Evolutionary conservation across 2,113 vertebrate species (phyloP).

Genomic region (Proterorhinus semilunaris): DNA sequence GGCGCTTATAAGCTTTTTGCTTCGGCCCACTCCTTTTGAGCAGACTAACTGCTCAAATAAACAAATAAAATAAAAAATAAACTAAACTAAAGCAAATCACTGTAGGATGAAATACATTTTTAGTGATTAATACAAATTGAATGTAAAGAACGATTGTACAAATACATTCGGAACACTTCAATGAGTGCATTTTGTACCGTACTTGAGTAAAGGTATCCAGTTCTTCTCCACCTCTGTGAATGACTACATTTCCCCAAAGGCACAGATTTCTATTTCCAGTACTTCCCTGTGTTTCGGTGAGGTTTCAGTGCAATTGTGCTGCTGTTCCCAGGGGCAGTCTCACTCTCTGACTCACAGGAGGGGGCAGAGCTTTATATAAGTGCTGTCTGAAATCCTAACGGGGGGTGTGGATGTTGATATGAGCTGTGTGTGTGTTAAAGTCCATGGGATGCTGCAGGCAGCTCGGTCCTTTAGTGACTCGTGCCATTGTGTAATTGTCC

Average conservation of each 20-base stretch:
- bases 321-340: conserved; percentile 34
- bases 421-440: not conserved
- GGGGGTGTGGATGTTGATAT: conserved; percentile 5
- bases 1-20: too few species aligned
- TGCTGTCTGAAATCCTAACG: conserved; percentile 13
- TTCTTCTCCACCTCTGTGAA: not conserved
- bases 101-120: not conserved
- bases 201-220: not conserved
- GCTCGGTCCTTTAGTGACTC: conserved; percentile 45
- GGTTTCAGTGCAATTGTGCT: conserved; percentile 27
- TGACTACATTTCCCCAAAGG: conserved; percentile 39
- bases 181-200: not conserved
- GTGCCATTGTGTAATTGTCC: conserved; percentile 52
- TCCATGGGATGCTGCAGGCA: conserved; percentile 28
- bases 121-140: not conserved
- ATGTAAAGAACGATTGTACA: not conserved
- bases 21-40: too few species aligned
- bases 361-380: conserved; percentile 36
- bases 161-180: not conserved
- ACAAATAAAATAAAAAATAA: too few species aligned
- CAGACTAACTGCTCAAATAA: too few species aligned
- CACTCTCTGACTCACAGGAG: conserved; percentile 52
- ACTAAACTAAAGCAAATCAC: not conserved
- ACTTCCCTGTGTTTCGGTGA: conserved; percentile 28
- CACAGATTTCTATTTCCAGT: conserved; percentile 40